A percentile compares a stretch with the other conserved stretches of the same genome.
phyloP scores from a whole-genome alignment of 2,888 invertebrate species.

The Acronicta aceris region DNA sequence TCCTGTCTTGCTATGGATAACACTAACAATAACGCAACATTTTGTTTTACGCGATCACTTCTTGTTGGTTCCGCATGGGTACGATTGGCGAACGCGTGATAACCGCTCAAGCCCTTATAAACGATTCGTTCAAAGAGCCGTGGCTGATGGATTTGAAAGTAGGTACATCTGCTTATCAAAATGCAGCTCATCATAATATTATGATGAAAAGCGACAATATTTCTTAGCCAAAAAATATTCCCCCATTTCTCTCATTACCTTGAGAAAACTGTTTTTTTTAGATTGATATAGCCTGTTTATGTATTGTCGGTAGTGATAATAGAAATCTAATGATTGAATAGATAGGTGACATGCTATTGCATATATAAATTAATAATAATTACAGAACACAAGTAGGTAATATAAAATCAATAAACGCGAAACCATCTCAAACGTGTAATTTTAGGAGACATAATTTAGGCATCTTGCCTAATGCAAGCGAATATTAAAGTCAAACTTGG shows the following conservation, averaged over 20 bases:
- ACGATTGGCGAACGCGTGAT: conserved; percentile 54
- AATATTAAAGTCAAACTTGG: conserved; percentile 33
- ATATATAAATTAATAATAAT: not conserved
- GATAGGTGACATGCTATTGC: not conserved
- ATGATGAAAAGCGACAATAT: not conserved
- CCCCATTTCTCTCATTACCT: too few species aligned
- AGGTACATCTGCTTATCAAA: conserved; percentile 50
- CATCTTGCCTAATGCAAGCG: conserved; percentile 24
- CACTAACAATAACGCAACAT: conserved; percentile 26
- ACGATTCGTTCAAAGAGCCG: conserved; percentile 50
- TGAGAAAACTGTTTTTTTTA: too few species aligned
- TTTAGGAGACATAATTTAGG: conserved; percentile 27
- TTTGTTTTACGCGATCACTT: conserved; percentile 37
- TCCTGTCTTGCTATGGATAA: not conserved
- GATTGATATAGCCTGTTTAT: too few species aligned
- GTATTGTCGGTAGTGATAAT: too few species aligned
- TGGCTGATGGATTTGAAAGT: conserved; percentile 39
- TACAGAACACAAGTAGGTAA: not conserved
- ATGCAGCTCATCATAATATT: conserved; percentile 28
- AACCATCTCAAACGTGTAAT: conserved; percentile 33
- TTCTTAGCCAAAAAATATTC: not conserved
- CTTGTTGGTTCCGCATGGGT: conserved; percentile 58
- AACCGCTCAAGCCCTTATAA: conserved; percentile 33
- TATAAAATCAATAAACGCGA: conserved; percentile 26
- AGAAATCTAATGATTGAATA: not conserved